Evolutionary conservation across 2,888 invertebrate species (phyloP).

Genomic region (Epirrita christyi): DNA sequence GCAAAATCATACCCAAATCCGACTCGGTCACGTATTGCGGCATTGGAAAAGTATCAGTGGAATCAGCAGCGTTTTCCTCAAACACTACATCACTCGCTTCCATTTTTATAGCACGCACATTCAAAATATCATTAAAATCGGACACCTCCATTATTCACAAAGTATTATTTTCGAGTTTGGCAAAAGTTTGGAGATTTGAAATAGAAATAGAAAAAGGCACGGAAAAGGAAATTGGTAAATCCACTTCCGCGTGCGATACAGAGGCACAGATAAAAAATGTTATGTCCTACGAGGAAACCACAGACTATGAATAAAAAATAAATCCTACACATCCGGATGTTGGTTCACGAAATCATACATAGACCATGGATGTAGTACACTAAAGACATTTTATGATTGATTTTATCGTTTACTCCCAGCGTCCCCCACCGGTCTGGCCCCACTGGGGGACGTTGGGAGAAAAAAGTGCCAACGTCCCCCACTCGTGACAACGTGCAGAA

Average conservation of each 20-base stretch:
- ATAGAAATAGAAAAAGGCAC: conserved; percentile 39
- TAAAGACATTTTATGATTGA: no score
- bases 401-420: no score
- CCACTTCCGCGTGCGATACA: conserved; percentile 79
- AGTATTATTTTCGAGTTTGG: conserved; percentile 17
- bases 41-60: conserved; percentile 65
- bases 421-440: no score
- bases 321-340: no score
- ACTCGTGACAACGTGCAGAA: no score
- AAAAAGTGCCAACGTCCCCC: no score
- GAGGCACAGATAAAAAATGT: conserved; percentile 15
- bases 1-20: conserved; percentile 70
- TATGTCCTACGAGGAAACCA: no score
- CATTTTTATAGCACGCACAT: conserved; percentile 75
- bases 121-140: conserved; percentile 73
- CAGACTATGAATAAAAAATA: no score
- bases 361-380: no score
- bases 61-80: conserved; percentile 59
- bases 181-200: conserved; percentile 43
- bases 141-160: conserved; percentile 66
- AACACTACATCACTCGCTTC: conserved; percentile 65
- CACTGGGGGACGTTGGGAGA: no score
- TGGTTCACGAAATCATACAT: no score
- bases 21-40: conserved; percentile 78
- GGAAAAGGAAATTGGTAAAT: conserved; percentile 63